Percentiles rank a stretch among this genome's conserved stretches.
Conservation (phyloP, 2,888 invertebrate species). For the Pelosia muscerda region DNA sequence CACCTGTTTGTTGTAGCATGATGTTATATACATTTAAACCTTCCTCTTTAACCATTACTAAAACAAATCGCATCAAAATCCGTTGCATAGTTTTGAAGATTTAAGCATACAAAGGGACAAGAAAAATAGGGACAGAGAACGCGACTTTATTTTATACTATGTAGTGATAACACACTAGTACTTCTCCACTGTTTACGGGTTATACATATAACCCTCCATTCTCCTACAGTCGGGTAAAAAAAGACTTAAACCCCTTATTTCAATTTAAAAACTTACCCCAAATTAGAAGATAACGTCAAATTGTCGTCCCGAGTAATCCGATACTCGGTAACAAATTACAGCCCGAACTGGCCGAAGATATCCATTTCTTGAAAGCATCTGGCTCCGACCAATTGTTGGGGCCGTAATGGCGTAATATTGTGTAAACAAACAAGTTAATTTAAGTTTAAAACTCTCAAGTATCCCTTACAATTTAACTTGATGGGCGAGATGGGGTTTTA, state of each 20-base stretch:
- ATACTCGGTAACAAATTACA: constrained; percentile 8
- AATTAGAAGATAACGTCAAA: not conserved
- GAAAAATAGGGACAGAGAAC: no score
- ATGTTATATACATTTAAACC: no score
- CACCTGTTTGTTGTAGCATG: no score
- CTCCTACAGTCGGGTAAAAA: no score
- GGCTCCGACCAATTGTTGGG: constrained; percentile 36
- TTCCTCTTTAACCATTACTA: no score
- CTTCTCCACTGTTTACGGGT: no score
- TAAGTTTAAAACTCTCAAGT: constrained; percentile 49
- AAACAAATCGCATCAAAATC: no score
- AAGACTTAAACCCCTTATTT: not conserved
- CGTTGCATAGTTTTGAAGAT: no score
- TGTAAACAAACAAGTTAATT: constrained; percentile 51
- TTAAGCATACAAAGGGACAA: no score
- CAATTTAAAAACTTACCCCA: not conserved
- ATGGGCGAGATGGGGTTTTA: constrained; percentile 18
- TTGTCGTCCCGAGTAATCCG: constrained; percentile 8
- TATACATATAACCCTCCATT: no score
- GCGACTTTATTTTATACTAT: no score
- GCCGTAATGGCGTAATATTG: constrained; percentile 44
- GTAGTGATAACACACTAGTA: no score
- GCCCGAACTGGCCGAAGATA: constrained; percentile 12
- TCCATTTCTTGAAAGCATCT: constrained; percentile 25
- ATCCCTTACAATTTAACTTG: constrained; percentile 44